Evolutionary conservation across 1,140 invertebrate genomes (phyloP).

Genomic region (Choristoneura fumiferana): DNA sequence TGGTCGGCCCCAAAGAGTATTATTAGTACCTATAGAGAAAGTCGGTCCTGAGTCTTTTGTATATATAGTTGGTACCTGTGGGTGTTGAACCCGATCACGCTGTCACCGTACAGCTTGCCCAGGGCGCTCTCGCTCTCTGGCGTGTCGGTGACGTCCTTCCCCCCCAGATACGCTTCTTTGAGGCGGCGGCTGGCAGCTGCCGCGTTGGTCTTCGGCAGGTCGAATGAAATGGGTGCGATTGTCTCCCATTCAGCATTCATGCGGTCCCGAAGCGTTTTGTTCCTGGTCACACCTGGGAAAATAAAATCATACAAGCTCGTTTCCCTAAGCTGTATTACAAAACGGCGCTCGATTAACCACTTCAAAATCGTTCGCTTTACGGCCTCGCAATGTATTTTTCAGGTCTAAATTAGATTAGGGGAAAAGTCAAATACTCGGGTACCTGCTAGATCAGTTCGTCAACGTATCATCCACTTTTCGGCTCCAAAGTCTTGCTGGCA

Average conservation of each 20-base stretch:
- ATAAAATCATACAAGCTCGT: too few relatives aligned
- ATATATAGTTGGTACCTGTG: constrained; percentile 39
- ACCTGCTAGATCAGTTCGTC: too few relatives aligned
- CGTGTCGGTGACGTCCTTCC: constrained; percentile 42
- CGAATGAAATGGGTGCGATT: constrained; percentile 56
- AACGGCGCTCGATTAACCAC: too few relatives aligned
- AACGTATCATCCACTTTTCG: too few relatives aligned
- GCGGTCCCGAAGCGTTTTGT: constrained; percentile 42
- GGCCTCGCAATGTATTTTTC: too few relatives aligned
- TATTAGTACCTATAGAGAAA: too few relatives aligned
- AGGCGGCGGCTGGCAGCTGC: constrained; percentile 23
- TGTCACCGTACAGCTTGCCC: constrained; percentile 54
- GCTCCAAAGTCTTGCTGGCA: background rate
- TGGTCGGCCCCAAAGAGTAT: too few relatives aligned
- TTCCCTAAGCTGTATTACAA: too few relatives aligned
- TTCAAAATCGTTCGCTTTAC: too few relatives aligned
- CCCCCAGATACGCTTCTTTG: constrained; percentile 38
- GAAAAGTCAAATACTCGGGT: too few relatives aligned
- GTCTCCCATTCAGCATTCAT: constrained; percentile 61
- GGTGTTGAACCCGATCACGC: constrained; percentile 45
- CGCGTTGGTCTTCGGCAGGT: constrained; percentile 36
- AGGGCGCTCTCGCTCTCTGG: constrained; percentile 33
- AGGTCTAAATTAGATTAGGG: too few relatives aligned
- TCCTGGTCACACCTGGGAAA: constrained; percentile 45
- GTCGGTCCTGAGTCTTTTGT: too few relatives aligned